Base-by-base conservation (phyloP, 2,113 vertebrate species). In the Dipodomys ordii region DNA sequence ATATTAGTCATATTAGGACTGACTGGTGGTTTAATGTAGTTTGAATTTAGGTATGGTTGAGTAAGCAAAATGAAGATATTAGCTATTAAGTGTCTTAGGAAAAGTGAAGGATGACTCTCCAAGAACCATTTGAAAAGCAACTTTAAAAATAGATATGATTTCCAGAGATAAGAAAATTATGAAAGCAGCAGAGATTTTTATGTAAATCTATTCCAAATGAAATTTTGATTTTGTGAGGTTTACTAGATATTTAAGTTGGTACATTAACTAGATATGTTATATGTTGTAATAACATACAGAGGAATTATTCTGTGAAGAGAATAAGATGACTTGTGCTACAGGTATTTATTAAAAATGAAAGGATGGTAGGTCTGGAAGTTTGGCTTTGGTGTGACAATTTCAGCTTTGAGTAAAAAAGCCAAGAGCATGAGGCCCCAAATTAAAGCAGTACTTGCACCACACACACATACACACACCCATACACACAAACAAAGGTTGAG, bases 251-350 rank as follows among this genome's bases (percentile, higher is more conserved):
- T 7, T 25, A 69, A 15, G 15, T 27, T 53, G 27, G 19, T 68
- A 44, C 15, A 3, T 62, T 76, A 10, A 25, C 6, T 12, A 28
- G 11, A 1, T 25, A 3, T 23, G 0, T 32, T 1, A 62, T 22
- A 76, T 7, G 39, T 25, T 19, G 53, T 20, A 32, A 6, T 62
- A 81, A 49, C 49, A 11, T 49, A 12, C 49, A 39, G 39, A 39
- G 39, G 39, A 39, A 39, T 39, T 39, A 39, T 39, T 39, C 39
- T 39, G 39, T 44, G 4, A 3, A 83, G 6, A 23, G 11, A 79
- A 67, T 25, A 11, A 67, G 9, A 80, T 67, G 18, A 72, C 7
- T 35, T 25, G 46, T 68, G 23, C 3, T 27, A 8, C 62, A n/a
- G 6, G 9, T 16, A 4, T n/a, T 62, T 6, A 53, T 90, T 27